Evolutionary conservation across 2,113 vertebrate species (phyloP), one percentile per base, ranked within the genome.

Genomic region (Macroglossus sobrinus): DNA sequence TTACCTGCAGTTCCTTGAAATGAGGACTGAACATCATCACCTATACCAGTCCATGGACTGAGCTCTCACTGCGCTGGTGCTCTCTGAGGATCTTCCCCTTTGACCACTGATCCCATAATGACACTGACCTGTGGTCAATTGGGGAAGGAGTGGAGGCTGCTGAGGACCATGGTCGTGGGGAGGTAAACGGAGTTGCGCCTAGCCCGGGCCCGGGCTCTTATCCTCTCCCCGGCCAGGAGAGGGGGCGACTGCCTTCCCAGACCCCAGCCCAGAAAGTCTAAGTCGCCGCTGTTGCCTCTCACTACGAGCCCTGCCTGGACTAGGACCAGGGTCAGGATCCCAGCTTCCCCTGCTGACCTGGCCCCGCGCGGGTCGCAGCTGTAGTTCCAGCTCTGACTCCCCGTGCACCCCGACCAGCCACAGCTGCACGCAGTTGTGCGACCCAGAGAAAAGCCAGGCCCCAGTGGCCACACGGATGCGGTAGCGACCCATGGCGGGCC

Each of bases 401-500:
- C 98, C 98, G 19, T 63, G 97, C 93, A 98, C 98, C 50, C 99
- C 99, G 71, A 99, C 97, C 96, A 99, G 97, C 38, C 99, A 99
- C 93, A 99, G 92, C 78, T 94, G 99, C 90, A 99, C 98, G 64
- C 98, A 98, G 97, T 99, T 99, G 98, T 98, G 98, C 40, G 99
- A 99, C n/a, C 99, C 99, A 0, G 99, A 98, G 96, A 98, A 99
- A 82, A 98, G 95, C 24, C 98, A 98, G 64, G 98, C 98, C 1
- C 99, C 99, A 0, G 99, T 99, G 63, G 99, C 98, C 79, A 99
- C 98, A 0, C 97, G 98, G 33, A 99, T 98, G 16, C 93, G 98
- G 98, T 99, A 99, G 92, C 97, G 96, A 68, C 97, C 98, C 99
- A 99, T 99, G 98, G 98, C 15, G 45, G 43, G 15, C 24, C n/a